These are phyloP conservation scores for Aelia acuminata DNA, from an alignment of 2,888 invertebrate species.

Conservation along the genomic window DNA sequence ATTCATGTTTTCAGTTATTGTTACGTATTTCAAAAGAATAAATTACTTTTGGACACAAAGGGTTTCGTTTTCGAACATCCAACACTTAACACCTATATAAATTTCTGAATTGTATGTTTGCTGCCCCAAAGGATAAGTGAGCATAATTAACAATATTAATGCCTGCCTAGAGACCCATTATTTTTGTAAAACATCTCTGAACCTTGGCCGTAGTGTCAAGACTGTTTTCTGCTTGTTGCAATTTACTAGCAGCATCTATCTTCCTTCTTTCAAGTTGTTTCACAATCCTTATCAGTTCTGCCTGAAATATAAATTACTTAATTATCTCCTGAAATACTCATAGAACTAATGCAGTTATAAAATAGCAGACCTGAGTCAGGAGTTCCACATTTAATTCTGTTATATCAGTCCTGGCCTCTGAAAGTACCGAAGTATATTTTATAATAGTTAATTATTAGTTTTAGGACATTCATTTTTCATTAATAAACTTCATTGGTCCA, in stretches of 20 bases:
- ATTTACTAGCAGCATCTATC: slow-evolving; percentile 66
- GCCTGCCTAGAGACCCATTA: neutral
- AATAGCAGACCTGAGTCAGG: slow-evolving; percentile 64
- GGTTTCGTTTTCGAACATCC: too few species aligned
- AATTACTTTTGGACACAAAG: too few species aligned
- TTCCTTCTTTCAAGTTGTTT: slow-evolving; percentile 66
- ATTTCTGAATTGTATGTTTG: too few species aligned
- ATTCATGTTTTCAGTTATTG: too few species aligned
- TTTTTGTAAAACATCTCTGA: neutral
- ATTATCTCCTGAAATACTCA: neutral
- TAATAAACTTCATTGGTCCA: too few species aligned
- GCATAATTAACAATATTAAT: neutral
- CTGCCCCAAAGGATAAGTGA: neutral
- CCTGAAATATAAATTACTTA: slow-evolving; percentile 63
- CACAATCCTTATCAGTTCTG: slow-evolving; percentile 66
- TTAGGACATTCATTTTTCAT: neutral
- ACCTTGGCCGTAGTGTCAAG: slow-evolving; percentile 65
- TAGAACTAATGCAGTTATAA: neutral
- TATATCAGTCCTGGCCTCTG: slow-evolving; percentile 66
- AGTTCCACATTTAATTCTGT: slow-evolving; percentile 65
- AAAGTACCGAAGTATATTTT: slow-evolving; percentile 57
- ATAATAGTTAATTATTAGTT: neutral
- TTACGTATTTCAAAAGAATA: too few species aligned
- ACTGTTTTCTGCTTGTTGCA: slow-evolving; percentile 66
- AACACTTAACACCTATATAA: too few species aligned